Base-by-base conservation (phyloP, 2,888 invertebrate genomes). In the Eurytoma adleriae region DNA sequence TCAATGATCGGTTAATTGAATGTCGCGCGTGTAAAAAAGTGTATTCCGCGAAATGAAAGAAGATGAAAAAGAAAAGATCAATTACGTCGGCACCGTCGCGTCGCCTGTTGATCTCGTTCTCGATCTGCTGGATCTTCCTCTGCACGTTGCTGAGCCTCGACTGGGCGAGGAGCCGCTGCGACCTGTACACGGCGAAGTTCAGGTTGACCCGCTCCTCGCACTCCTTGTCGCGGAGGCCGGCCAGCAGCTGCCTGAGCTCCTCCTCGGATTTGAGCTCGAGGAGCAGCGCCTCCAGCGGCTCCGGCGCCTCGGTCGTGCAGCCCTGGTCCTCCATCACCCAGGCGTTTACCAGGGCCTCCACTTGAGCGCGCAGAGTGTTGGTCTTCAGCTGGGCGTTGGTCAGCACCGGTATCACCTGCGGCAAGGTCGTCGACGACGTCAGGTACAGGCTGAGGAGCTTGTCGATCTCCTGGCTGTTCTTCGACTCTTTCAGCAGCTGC, bases 321-420 rank as follows among this genome's bases (percentile, higher is more conserved):
- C 86, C 86, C 50, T 90, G 89, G 71, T 82, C 85, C 73, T 90
- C 89, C 83, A 83, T 85, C 52, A 89, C 18, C 54, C 84, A 84
- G 14, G 83, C 84, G 81, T 86, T 89, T 4, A 90, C 83, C 57
- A 85, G 72, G 14, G 71, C 82, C 67, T 90, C 90, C 4, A 89
- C 85, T 3, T 85, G 85, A 0, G 87, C 85, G 69, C 89, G 90
- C 10, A 90, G 69, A 0, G 86, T 27, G 81, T 90, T 90, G 16
- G 88, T 85, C 59, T 90, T 90, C 7, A 90, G 78, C 71, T 90
- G 90, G 3, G 88, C 74, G 20, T 85, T 80, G 2, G 90, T 90
- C 14, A 90, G 82, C 3, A 89, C 72, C 4, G 90, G 89, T 1
- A 91, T 83, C 1, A 90, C 78, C 24, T 85, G 88, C 0, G 84